A percentile compares a stretch with the other conserved stretches of the same genome.
Conservation (phyloP, 2,888 invertebrate species). For the Arctia plantaginis region DNA sequence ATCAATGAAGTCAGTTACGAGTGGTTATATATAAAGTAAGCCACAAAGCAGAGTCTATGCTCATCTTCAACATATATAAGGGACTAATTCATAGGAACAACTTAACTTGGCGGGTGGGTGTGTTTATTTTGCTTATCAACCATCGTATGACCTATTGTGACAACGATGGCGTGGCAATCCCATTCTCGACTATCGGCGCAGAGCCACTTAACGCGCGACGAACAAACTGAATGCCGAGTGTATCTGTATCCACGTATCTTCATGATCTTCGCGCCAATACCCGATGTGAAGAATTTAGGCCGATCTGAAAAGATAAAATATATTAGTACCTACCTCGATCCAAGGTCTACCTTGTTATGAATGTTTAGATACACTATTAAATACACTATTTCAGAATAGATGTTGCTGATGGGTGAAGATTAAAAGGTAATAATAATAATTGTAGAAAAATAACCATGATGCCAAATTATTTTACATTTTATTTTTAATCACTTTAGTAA, state of each 20-base stretch:
- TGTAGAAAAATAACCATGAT: constrained; percentile 1
- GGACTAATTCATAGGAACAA: constrained; percentile 22
- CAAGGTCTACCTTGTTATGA: not conserved
- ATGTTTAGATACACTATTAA: not conserved
- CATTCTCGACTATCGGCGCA: constrained; percentile 74
- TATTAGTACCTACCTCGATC: not conserved
- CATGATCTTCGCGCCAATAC: constrained; percentile 77
- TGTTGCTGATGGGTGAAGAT: not conserved
- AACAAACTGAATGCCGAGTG: constrained; percentile 79
- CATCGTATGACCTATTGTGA: constrained; percentile 77
- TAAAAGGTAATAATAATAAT: not conserved
- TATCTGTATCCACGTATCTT: constrained; percentile 77
- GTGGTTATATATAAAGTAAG: not conserved
- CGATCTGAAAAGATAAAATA: constrained; percentile 60
- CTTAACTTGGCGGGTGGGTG: constrained; percentile 70
- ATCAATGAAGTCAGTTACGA: not conserved
- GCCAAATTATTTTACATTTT: not conserved
- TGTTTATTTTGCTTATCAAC: constrained; percentile 76
- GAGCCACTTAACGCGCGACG: constrained; percentile 78
- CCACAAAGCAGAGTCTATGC: not conserved
- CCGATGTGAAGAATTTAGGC: constrained; percentile 75
- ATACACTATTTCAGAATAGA: not conserved
- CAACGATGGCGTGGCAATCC: constrained; percentile 76
- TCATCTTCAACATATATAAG: not conserved
- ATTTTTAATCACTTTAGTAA: not conserved